A percentile compares a stretch with the other conserved stretches of the same genome.
Conservation (phyloP, 2,888 invertebrate genomes). For the Leptinotarsa rubiginosa region DNA sequence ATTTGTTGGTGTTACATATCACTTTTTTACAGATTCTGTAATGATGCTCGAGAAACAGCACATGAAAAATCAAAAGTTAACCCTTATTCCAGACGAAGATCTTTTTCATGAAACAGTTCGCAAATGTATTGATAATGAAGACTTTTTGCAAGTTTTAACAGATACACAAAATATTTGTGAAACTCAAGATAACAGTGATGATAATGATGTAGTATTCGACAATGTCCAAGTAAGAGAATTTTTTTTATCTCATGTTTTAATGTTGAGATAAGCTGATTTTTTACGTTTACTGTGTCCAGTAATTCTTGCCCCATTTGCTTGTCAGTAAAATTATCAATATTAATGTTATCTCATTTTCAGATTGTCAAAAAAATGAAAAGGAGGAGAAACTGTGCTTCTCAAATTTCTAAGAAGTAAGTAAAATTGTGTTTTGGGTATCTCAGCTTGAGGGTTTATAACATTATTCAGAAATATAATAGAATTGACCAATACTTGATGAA, state of each 20-base stretch:
- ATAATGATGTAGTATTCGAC: conserved; percentile 8
- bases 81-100: conserved; percentile 59
- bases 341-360: conserved; percentile 37
- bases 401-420: conserved; percentile 52
- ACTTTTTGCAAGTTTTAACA: conserved; percentile 50
- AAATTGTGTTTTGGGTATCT: not conserved
- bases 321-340: not conserved
- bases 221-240: not conserved
- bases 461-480: too few relatives aligned
- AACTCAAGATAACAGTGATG: conserved; percentile 34
- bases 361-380: conserved; percentile 44
- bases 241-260: too few relatives aligned
- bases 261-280: too few relatives aligned
- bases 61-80: conserved; percentile 55
- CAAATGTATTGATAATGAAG: conserved; percentile 49
- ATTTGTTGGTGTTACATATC: not conserved
- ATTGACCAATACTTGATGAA: too few relatives aligned
- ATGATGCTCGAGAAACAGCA: conserved; percentile 65
- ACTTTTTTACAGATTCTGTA: conserved; percentile 63
- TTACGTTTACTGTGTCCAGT: too few relatives aligned
- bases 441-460: too few relatives aligned
- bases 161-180: conserved; percentile 24
- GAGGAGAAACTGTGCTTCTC: conserved; percentile 49
- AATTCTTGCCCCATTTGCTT: too few relatives aligned
- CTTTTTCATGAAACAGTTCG: conserved; percentile 53